A percentile compares a stretch with the other conserved stretches of the same genome.
Evolutionary conservation across 2,113 vertebrate genomes (phyloP).

Genomic region (Centropus bengalensis): DNA sequence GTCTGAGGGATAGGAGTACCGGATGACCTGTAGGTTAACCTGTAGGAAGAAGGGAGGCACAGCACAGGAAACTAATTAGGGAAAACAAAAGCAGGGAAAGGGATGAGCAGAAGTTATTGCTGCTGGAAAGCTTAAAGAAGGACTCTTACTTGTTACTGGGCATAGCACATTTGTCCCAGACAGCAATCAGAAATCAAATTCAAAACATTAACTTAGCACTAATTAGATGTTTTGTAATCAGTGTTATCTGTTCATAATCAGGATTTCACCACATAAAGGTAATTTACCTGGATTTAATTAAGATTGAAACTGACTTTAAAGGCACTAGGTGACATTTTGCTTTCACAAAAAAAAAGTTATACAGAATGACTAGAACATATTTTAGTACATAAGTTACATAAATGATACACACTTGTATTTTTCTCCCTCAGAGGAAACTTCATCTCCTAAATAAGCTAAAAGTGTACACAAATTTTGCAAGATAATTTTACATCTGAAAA

Average conservation of each 20-base stretch:
- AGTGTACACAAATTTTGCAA: not conserved
- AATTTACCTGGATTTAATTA: not conserved
- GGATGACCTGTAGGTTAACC: too few species aligned
- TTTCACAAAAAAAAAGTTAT: not conserved
- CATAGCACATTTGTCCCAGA: not conserved
- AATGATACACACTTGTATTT: not conserved
- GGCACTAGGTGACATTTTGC: not conserved
- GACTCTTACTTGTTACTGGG: not conserved
- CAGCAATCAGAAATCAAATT: not conserved
- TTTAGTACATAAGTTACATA: not conserved
- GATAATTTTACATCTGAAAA: not conserved
- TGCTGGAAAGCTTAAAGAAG: not conserved
- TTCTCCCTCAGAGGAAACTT: not conserved
- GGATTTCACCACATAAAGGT: not conserved
- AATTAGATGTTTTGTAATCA: not conserved
- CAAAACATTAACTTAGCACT: not conserved
- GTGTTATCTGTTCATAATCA: not conserved
- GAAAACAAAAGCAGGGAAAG: not conserved
- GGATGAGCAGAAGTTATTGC: not conserved
- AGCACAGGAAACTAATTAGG: not conserved
- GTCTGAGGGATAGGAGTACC: not conserved
- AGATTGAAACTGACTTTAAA: not conserved
- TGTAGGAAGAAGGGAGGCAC: not conserved
- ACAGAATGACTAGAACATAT: not conserved
- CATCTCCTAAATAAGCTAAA: not conserved